These are phyloP conservation scores for Pseudeuparius sepicola DNA, from an alignment of 2,888 invertebrate genomes.

Conservation along the genomic window DNA sequence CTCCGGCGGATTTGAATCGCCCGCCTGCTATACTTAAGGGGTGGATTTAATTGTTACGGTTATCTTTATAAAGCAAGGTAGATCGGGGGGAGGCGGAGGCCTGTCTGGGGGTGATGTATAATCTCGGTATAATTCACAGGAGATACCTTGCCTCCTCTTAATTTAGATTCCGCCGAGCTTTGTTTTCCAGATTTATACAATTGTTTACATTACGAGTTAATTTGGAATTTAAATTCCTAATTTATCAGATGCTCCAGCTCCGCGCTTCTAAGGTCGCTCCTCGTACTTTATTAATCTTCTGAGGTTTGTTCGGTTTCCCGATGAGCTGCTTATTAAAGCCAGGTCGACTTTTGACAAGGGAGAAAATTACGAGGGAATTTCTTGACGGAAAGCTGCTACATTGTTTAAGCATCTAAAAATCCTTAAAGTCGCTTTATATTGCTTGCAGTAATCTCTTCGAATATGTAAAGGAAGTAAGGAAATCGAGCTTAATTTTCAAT, in stretches of 20 bases:
- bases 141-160: conserved; percentile 32
- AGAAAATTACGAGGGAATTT: no score
- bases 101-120: conserved; percentile 35
- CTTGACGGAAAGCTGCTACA: no score
- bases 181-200: conserved; percentile 40
- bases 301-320: no score
- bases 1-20: conserved; percentile 27
- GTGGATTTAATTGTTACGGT: conserved; percentile 39
- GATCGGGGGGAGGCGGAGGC: conserved; percentile 29
- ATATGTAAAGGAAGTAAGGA: no score
- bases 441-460: no score
- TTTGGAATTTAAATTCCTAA: conserved; percentile 40
- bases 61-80: conserved; percentile 39
- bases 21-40: conserved; percentile 24
- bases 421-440: no score
- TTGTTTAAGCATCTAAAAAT: no score
- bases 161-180: conserved; percentile 36
- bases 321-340: no score
- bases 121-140: conserved; percentile 37
- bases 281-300: no score
- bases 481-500: no score
- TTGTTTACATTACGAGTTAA: conserved; percentile 41
- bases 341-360: no score
- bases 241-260: conserved; percentile 37
- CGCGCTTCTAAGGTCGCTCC: no score